Evolutionary conservation across 1,140 invertebrate species (phyloP).

Genomic region (Polypedilum vanderplanki): DNA sequence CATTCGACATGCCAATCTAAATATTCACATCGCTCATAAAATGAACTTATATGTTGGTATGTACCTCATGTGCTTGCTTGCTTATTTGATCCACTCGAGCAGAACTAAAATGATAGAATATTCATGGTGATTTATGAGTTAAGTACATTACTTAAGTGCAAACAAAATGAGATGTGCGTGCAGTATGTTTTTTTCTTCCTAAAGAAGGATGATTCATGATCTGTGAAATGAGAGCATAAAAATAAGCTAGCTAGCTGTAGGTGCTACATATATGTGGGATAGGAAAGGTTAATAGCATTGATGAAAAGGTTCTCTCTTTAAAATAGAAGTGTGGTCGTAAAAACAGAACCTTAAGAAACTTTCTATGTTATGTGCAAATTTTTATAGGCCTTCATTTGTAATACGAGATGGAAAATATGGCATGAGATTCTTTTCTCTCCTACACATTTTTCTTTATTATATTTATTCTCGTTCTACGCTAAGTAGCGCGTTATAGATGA

Average conservation of each 20-base stretch:
- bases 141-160: conserved; percentile 4
- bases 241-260: background rate
- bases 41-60: too few species aligned
- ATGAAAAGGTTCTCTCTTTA: conserved; percentile 19
- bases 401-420: too few species aligned
- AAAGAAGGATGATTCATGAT: background rate
- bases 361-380: conserved; percentile 12
- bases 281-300: conserved; percentile 14
- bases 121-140: conserved; percentile 16
- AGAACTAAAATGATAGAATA: background rate
- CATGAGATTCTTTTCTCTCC: background rate
- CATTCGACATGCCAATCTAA: conserved; percentile 4
- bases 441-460: too few species aligned
- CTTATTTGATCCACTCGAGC: background rate
- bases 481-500: background rate
- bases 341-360: conserved; percentile 2
- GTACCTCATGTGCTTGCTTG: background rate
- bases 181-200: background rate
- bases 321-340: background rate
- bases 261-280: background rate
- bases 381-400: background rate
- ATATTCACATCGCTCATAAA: background rate
- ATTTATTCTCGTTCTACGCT: background rate
- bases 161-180: background rate
- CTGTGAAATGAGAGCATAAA: background rate